phyloP scores from a whole-genome alignment of 2,113 vertebrate genomes.

The Ranitomeya variabilis region DNA sequence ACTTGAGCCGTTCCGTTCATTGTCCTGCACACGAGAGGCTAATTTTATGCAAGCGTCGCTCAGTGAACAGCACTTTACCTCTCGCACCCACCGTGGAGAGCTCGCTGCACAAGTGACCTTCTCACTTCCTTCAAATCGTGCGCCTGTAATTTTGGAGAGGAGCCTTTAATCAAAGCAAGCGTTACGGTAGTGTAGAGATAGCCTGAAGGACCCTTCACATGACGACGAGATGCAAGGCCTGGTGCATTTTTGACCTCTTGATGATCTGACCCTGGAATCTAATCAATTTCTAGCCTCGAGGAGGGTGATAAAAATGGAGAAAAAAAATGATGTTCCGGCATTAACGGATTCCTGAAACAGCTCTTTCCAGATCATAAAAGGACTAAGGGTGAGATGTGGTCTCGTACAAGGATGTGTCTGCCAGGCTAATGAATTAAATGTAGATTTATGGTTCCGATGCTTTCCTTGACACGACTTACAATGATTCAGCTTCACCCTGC shows the following conservation, averaged over 20 bases:
- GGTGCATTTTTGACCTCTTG: constrained; percentile 8
- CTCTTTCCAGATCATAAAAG: constrained; percentile 35
- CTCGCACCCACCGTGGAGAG: constrained; percentile 7
- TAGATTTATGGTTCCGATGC: not conserved
- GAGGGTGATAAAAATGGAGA: not conserved
- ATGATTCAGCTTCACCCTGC: not conserved
- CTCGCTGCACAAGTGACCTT: constrained; percentile 3
- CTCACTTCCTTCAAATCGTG: constrained; percentile 23
- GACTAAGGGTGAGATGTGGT: constrained; percentile 29
- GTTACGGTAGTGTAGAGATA: not conserved
- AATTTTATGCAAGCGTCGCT: not conserved
- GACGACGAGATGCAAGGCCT: not conserved
- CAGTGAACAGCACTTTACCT: constrained; percentile 28
- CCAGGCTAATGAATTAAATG: constrained; percentile 42
- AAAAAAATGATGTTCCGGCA: constrained; percentile 16
- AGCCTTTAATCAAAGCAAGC: constrained; percentile 37
- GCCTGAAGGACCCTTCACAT: constrained; percentile 11
- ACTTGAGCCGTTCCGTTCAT: not conserved
- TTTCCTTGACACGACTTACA: constrained; percentile 37
- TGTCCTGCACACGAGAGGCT: constrained; percentile 32
- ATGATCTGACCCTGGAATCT: constrained; percentile 54
- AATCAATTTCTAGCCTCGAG: constrained; percentile 21
- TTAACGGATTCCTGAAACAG: constrained; percentile 45
- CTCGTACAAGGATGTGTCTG: constrained; percentile 33
- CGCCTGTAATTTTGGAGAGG: constrained; percentile 1